A percentile compares a stretch with the other conserved stretches of the same genome.
Conservation (phyloP, 2,113 vertebrate genomes). For the Pollimyrus isidori region DNA sequence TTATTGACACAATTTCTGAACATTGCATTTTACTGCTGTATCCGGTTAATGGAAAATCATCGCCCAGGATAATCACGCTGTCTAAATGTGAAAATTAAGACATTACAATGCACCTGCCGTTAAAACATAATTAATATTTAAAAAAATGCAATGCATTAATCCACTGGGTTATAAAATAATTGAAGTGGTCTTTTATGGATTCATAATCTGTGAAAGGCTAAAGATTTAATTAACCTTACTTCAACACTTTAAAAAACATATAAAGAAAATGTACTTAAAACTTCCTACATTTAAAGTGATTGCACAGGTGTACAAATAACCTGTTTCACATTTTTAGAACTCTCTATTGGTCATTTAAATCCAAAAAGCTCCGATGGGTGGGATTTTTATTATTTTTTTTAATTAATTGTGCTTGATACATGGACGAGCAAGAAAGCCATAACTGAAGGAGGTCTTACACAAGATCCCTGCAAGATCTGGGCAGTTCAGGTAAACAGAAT, state of each 20-base stretch:
- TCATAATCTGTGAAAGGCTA: conserved; percentile 10
- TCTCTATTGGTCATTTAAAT: neutral
- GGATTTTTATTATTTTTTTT: too few species aligned
- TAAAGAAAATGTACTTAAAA: conserved; percentile 10
- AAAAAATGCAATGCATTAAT: conserved; percentile 8
- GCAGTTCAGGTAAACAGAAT: too few species aligned
- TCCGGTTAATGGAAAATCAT: neutral
- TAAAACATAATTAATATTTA: conserved; percentile 14
- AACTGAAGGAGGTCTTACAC: neutral
- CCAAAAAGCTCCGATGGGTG: neutral
- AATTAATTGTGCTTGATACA: neutral
- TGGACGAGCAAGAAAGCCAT: neutral
- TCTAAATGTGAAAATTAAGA: conserved; percentile 5
- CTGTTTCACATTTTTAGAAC: neutral
- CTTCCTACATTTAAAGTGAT: neutral
- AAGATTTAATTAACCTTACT: conserved; percentile 19
- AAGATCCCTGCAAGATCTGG: neutral
- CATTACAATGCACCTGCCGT: conserved; percentile 13
- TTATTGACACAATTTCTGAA: neutral
- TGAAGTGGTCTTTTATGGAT: conserved; percentile 12
- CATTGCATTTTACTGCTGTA: neutral
- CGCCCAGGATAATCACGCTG: neutral
- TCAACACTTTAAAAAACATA: conserved; percentile 7
- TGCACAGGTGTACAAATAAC: neutral
- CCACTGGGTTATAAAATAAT: conserved; percentile 9